Percentiles rank a stretch among this genome's conserved stretches.
phyloP scores from a whole-genome alignment of 2,888 invertebrate genomes.

The Drosophila aldrichi region DNA sequence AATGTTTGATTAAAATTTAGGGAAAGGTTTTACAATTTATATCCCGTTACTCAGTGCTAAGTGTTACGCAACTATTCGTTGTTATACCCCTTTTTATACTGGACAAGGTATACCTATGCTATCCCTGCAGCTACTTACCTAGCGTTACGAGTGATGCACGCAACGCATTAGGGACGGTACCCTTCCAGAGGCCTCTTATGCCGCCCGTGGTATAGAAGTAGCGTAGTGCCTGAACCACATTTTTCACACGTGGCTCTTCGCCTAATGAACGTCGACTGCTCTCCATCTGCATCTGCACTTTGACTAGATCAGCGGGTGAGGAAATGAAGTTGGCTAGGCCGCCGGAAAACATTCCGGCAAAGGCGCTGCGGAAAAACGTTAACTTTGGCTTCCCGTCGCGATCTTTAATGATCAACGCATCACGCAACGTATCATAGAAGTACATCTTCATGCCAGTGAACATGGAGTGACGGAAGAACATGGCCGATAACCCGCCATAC shows the following conservation, averaged over 20 bases:
- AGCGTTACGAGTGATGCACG: constrained; percentile 90
- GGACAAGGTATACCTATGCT: too few species aligned
- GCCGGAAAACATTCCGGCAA: constrained; percentile 32
- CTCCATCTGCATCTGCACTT: constrained; percentile 97
- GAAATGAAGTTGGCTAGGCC: constrained; percentile 71
- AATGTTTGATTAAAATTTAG: too few species aligned
- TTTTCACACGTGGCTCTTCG: constrained; percentile 90
- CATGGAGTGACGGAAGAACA: constrained; percentile 42
- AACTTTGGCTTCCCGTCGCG: constrained; percentile 25
- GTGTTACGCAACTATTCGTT: too few species aligned
- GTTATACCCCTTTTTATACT: too few species aligned
- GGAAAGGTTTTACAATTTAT: too few species aligned
- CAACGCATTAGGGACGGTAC: constrained; percentile 93
- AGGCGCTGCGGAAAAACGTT: constrained; percentile 30
- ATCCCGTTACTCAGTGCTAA: too few species aligned
- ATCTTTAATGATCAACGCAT: constrained; percentile 12
- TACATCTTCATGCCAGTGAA: constrained; percentile 53
- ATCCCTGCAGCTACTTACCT: constrained; percentile 84
- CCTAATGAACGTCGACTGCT: constrained; percentile 92
- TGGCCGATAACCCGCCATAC: constrained; percentile 51
- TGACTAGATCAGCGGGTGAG: constrained; percentile 94
- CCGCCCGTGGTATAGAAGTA: constrained; percentile 90
- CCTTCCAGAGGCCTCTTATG: constrained; percentile 92
- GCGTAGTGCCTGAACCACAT: constrained; percentile 90
- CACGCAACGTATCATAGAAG: constrained; percentile 38